phyloP scores from a whole-genome alignment of 2,797 vertebrate species.

The Ibycter americanus region DNA sequence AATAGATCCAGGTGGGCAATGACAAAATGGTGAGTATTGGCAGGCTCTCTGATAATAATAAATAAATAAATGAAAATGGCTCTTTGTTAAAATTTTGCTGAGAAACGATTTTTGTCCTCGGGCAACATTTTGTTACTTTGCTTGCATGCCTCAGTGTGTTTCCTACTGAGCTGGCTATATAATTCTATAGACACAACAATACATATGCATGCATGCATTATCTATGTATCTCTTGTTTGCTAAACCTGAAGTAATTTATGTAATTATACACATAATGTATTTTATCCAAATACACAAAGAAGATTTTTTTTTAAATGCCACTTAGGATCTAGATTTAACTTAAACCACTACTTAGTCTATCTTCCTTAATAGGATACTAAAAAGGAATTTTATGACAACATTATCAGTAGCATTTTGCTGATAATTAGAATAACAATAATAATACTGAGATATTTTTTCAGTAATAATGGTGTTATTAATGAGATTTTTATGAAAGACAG shows the following conservation, averaged over 20 bases:
- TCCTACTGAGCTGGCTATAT: neutral
- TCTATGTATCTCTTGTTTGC: conserved; percentile 66
- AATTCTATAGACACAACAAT: neutral
- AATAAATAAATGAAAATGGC: neutral
- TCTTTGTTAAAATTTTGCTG: neutral
- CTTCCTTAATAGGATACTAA: conserved; percentile 81
- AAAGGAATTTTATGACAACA: conserved; percentile 84
- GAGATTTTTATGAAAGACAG: conserved; percentile 88
- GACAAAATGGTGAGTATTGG: neutral
- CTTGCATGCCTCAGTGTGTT: neutral
- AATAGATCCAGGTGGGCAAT: neutral
- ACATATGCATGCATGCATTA: neutral
- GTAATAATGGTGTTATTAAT: conserved; percentile 88
- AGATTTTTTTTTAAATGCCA: conserved; percentile 71
- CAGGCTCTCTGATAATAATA: neutral
- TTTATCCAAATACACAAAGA: conserved; percentile 80
- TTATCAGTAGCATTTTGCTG: conserved; percentile 82
- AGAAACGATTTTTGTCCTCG: neutral
- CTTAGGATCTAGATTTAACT: conserved; percentile 80
- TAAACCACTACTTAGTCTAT: conserved; percentile 80
- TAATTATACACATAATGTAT: conserved; percentile 77
- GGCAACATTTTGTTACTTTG: neutral
- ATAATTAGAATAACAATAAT: conserved; percentile 89
- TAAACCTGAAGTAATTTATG: conserved; percentile 69
- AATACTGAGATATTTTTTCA: conserved; percentile 83